These are phyloP conservation scores for Nothocercus nigrocapillus DNA, from an alignment of 2,113 vertebrate species.

Conservation along the genomic window DNA sequence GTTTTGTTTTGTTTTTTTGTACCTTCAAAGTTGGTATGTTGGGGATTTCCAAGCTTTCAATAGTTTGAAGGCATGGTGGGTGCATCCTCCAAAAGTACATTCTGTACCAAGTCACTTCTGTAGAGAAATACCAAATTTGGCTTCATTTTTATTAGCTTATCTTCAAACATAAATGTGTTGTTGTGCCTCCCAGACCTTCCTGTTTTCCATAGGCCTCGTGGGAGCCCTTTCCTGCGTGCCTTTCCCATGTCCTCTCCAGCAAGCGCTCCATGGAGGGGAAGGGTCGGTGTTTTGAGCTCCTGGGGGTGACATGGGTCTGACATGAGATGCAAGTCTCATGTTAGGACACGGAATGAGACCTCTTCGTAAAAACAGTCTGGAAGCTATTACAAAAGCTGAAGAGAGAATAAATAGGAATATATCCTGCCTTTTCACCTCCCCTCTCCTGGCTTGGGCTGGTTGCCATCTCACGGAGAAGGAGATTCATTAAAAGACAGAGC, in stretches of 20 bases:
- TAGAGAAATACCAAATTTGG: neutral
- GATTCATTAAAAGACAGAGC: neutral
- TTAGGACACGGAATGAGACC: neutral
- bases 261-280: neutral
- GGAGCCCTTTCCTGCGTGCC: neutral
- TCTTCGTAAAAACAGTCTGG: neutral
- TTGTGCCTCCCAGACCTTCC: neutral
- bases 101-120: neutral
- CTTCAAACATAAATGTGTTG: neutral
- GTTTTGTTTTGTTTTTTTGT: neutral
- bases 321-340: fast-evolving
- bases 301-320: neutral
- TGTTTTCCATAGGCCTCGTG: neutral
- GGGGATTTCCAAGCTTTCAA: neutral
- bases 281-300: neutral
- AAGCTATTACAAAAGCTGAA: neutral
- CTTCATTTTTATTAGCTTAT: neutral
- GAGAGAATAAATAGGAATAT: neutral
- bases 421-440: neutral
- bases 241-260: neutral
- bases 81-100: neutral
- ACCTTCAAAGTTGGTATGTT: neutral
- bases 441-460: neutral
- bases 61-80: neutral
- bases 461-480: neutral